phyloP scores from a whole-genome alignment of 2,113 vertebrate species.

The Rhipidura dahli region DNA sequence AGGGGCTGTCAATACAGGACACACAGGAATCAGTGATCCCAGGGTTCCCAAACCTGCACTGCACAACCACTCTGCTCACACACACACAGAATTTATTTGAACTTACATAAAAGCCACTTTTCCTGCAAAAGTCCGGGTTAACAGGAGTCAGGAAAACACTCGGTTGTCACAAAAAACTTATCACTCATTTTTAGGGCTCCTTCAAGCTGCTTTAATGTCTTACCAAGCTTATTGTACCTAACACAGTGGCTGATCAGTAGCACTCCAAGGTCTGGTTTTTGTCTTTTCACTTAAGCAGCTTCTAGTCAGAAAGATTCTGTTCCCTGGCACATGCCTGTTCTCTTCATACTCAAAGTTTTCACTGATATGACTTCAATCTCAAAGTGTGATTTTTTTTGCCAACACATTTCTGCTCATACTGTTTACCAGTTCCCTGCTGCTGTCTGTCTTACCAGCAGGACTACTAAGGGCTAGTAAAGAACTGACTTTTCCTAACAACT shows the following conservation, averaged over 20 bases:
- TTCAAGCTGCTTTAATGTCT: not conserved
- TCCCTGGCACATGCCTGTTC: not conserved
- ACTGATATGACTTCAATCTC: not conserved
- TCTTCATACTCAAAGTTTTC: not conserved
- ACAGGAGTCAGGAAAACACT: not conserved
- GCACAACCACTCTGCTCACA: not conserved
- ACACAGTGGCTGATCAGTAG: not conserved
- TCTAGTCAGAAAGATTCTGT: not conserved
- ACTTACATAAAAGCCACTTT: not conserved
- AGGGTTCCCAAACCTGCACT: not conserved
- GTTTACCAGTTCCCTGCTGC: not conserved
- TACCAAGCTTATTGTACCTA: not conserved
- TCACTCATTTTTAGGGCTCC: not conserved
- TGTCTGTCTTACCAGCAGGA: not conserved
- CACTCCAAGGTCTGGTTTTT: not conserved
- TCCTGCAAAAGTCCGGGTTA: not conserved
- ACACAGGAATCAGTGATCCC: rapidly evolving
- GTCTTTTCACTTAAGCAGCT: not conserved
- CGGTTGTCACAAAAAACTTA: not conserved
- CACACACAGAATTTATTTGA: not conserved
- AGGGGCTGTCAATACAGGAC: not conserved
- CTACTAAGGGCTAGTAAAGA: not conserved
- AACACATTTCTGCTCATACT: not conserved
- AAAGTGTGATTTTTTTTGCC: not conserved
- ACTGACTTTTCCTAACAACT: not conserved